These are phyloP conservation scores for Orientallactaga bullata DNA, from an alignment of 2,113 vertebrate genomes.

Conservation along the genomic window DNA sequence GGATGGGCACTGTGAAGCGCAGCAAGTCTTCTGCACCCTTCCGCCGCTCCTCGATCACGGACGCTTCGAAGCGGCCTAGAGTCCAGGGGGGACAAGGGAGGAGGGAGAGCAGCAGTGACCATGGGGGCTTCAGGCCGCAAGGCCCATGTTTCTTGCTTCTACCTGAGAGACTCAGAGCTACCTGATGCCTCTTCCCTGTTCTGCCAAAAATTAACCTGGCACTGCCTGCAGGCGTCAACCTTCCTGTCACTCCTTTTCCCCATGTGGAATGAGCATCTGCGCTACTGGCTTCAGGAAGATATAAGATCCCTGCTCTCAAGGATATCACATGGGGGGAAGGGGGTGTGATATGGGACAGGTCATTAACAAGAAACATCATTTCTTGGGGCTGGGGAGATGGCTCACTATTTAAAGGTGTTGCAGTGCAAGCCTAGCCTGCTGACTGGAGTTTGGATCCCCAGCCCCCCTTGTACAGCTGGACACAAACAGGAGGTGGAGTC, in stretches of 20 bases:
- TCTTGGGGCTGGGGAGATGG: too few relatives aligned
- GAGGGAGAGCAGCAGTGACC: neutral
- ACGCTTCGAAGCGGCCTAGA: constrained; percentile 92
- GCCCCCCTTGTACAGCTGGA: too few relatives aligned
- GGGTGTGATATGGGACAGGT: neutral
- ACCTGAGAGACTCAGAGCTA: neutral
- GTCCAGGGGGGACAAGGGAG: neutral
- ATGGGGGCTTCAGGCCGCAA: neutral
- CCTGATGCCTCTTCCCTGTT: neutral
- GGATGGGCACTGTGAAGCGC: constrained; percentile 90
- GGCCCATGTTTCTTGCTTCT: neutral
- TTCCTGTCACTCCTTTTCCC: neutral
- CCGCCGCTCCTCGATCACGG: constrained; percentile 93
- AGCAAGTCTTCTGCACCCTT: constrained; percentile 92
- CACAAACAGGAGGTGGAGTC: too few relatives aligned
- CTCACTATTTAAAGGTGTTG: too few relatives aligned
- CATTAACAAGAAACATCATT: too few relatives aligned
- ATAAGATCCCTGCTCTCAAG: neutral
- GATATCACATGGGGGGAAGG: neutral
- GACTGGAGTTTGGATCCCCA: too few relatives aligned
- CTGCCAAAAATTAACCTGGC: neutral
- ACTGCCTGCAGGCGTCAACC: neutral
- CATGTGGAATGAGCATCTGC: neutral
- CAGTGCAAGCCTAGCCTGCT: too few relatives aligned
- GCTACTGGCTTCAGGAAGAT: neutral